Base-by-base conservation (phyloP, 2,113 vertebrate genomes). In the Dolichallabes microphthalmus region DNA sequence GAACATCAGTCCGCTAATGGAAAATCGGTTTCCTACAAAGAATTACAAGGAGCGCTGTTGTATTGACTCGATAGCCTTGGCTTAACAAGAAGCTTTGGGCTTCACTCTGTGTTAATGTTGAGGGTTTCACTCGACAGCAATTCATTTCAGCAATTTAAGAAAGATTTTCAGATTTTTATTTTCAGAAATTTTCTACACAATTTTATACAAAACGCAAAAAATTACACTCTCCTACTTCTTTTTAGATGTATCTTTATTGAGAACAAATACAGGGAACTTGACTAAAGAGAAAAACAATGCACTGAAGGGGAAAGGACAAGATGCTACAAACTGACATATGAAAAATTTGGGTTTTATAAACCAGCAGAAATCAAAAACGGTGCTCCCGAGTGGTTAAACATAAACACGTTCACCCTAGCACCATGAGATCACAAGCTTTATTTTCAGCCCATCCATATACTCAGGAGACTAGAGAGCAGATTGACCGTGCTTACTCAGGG, bases 21-120 rank as follows among this genome's bases (percentile, higher is more conserved):
- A 60, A 77, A 88, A 83, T 86, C 66, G 60, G 57, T 53, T 81
- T 81, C 82, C 58, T 53, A 60, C 71, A 88, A 45, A 86, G 85
- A 64, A 45, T 45, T 78, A 79, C 61, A 79, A 35, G 63, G 61
- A 64, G 30, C 19, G 13, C 15, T 58, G 25, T 71, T 71, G 32
- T 80, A 58, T 69, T 58, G 75, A 80, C 53, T 45, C 35, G 2
- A 60, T 80, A 78, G 53, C 63, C 53, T 8, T 69, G 63, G n/a
- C 55, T 83, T 75, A 39, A 71, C 66, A 83, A 73, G 68, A 75
- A 83, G 71, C 55, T 68, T 68, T 55, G 63, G 80, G 68, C 80
- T 68, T 52, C 45, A 80, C 3, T 61, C 74, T 30, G 50, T 8
- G 57, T 25, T 35, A 58, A 60, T 79, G 55, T 60, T 79, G 55